These are phyloP conservation scores for Syrista parreyssii DNA, from an alignment of 2,888 invertebrate species.

Conservation along the genomic window DNA sequence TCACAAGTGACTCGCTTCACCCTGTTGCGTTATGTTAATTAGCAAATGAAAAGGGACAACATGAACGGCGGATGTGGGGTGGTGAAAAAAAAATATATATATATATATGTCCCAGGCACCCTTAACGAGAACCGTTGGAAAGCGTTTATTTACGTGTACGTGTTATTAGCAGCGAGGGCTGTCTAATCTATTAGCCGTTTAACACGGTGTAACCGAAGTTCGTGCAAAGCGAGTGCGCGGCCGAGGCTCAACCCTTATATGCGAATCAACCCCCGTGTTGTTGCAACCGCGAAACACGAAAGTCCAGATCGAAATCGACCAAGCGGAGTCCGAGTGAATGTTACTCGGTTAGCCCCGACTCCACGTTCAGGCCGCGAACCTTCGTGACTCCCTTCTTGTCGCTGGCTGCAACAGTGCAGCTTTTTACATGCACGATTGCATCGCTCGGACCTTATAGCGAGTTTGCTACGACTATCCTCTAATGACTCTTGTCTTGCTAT, in stretches of 20 bases:
- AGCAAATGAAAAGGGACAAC: not conserved
- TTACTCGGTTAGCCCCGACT: not conserved
- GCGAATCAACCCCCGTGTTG: conserved; percentile 16
- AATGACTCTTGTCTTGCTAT: not conserved
- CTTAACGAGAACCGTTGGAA: not conserved
- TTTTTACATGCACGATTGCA: conserved; percentile 51
- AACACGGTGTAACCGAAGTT: conserved; percentile 42
- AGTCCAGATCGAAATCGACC: conserved; percentile 44
- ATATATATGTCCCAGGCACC: not conserved
- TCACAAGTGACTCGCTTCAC: not conserved
- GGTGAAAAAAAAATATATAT: not conserved
- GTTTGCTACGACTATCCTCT: not conserved
- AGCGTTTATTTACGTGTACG: not conserved
- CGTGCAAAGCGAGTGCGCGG: conserved; percentile 37
- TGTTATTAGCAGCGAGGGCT: conserved; percentile 6
- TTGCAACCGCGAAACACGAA: conserved; percentile 45
- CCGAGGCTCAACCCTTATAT: conserved; percentile 8
- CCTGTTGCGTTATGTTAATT: not conserved
- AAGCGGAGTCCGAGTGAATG: conserved; percentile 8
- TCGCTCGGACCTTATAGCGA: conserved; percentile 15
- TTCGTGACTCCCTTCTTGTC: conserved; percentile 31
- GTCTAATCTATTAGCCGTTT: conserved; percentile 36
- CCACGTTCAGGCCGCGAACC: conserved; percentile 31
- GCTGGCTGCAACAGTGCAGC: conserved; percentile 40
- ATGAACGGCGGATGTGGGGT: not conserved